Conservation (phyloP, 2,113 vertebrate genomes). For the Varanus salvator region DNA sequence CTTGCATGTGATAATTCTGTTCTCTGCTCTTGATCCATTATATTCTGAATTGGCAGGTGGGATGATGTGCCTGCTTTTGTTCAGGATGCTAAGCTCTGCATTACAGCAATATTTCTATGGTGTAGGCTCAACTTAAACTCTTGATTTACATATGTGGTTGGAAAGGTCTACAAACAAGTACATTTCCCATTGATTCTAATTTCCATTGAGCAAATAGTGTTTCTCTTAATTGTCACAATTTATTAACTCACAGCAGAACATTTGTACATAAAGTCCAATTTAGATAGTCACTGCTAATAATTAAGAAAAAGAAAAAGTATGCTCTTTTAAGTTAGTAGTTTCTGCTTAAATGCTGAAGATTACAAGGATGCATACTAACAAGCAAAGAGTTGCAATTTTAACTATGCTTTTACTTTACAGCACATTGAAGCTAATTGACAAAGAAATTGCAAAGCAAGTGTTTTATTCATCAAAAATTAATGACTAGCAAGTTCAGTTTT, state of each 20-base stretch:
- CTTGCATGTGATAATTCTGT: neutral
- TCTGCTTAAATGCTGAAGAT: conserved; percentile 51
- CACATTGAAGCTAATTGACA: conserved; percentile 48
- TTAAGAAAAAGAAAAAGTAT: neutral
- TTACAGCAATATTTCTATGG: neutral
- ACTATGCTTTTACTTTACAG: conserved; percentile 45
- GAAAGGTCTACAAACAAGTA: neutral
- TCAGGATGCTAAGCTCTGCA: neutral
- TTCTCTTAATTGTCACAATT: conserved; percentile 25
- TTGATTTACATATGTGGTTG: neutral
- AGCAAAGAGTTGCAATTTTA: conserved; percentile 33
- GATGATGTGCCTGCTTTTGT: neutral
- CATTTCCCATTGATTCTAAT: conserved; percentile 29
- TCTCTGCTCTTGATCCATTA: neutral
- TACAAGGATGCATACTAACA: conserved; percentile 20
- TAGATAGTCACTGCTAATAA: conserved; percentile 10
- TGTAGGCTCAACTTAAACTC: neutral
- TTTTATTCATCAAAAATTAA: conserved; percentile 59
- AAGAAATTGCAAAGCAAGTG: conserved; percentile 52
- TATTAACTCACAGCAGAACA: conserved; percentile 13
- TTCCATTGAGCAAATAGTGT: accelerated
- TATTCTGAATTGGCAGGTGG: neutral
- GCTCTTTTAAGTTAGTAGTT: conserved; percentile 11
- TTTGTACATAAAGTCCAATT: conserved; percentile 27
- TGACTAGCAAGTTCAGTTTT: conserved; percentile 26